Percentiles rank a stretch among this genome's conserved stretches.
Evolutionary conservation across 1,140 invertebrate genomes (phyloP).

Genomic region (Tetramorium alpestre): DNA sequence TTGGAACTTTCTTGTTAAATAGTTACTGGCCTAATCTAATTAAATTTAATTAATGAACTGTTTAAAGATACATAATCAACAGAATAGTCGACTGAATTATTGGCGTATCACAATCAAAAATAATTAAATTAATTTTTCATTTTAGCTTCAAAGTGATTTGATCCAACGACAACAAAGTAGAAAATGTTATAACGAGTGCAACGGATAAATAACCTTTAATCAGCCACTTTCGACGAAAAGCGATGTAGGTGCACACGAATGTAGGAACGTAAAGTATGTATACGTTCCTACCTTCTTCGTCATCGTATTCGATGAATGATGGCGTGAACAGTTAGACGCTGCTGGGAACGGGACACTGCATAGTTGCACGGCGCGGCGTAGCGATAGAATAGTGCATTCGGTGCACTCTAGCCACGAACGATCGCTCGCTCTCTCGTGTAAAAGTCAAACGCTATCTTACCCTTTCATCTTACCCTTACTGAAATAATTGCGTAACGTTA

Average conservation of each 20-base stretch:
- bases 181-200: background rate
- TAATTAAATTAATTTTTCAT: background rate
- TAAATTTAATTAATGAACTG: background rate
- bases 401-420: slow-evolving; percentile 34
- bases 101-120: background rate
- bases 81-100: background rate
- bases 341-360: slow-evolving; percentile 39
- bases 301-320: slow-evolving; percentile 39
- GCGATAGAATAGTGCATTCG: slow-evolving; percentile 28
- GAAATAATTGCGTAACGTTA: slow-evolving; percentile 46
- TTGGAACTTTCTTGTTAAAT: background rate
- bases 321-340: slow-evolving; percentile 48
- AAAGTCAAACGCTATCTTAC: slow-evolving; percentile 54
- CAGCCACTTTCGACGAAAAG: background rate
- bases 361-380: slow-evolving; percentile 45
- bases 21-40: background rate
- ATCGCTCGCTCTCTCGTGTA: slow-evolving; percentile 21
- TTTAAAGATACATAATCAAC: background rate
- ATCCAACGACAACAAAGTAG: background rate
- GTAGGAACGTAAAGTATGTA: background rate
- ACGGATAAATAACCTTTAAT: background rate
- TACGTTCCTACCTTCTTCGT: slow-evolving; percentile 6
- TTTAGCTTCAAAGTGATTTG: background rate
- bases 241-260: background rate
- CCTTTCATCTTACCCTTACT: slow-evolving; percentile 50